Conservation (phyloP, 2,888 invertebrate genomes). For the Chymomyza procnemis region DNA sequence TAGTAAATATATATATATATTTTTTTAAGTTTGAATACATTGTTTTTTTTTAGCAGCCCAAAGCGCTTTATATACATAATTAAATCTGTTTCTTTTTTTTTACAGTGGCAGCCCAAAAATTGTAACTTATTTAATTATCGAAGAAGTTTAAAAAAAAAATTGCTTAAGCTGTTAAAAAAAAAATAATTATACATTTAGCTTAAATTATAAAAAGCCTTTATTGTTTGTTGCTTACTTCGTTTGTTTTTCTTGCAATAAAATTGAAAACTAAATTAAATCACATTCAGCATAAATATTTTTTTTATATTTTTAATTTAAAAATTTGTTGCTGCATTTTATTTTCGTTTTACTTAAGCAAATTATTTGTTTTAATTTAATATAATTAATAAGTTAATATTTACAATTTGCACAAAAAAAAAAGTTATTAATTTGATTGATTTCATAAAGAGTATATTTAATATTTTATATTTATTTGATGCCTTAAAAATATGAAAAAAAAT, state of each 20-base stretch:
- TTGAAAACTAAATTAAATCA: constrained; percentile 65
- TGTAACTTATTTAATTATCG: neutral
- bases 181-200: constrained; percentile 24
- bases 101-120: constrained; percentile 13
- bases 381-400: constrained; percentile 5
- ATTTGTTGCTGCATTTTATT: constrained; percentile 10
- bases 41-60: constrained; percentile 3
- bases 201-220: constrained; percentile 61
- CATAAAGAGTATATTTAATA: neutral
- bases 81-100: neutral
- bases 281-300: constrained; percentile 48
- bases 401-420: constrained; percentile 3
- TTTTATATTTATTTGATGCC: constrained; percentile 24
- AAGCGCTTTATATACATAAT: constrained; percentile 12
- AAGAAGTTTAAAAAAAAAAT: neutral
- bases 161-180: neutral
- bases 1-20: neutral
- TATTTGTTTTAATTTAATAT: neutral
- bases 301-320: neutral
- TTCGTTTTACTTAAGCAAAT: constrained; percentile 14
- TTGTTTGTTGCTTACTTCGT: constrained; percentile 15
- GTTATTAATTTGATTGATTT: neutral
- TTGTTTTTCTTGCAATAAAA: constrained; percentile 34
- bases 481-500: constrained; percentile 56
- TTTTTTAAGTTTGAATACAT: constrained; percentile 13